phyloP scores from a whole-genome alignment of 2,797 vertebrate species.

The Ptychobarbus kaznakovi region DNA sequence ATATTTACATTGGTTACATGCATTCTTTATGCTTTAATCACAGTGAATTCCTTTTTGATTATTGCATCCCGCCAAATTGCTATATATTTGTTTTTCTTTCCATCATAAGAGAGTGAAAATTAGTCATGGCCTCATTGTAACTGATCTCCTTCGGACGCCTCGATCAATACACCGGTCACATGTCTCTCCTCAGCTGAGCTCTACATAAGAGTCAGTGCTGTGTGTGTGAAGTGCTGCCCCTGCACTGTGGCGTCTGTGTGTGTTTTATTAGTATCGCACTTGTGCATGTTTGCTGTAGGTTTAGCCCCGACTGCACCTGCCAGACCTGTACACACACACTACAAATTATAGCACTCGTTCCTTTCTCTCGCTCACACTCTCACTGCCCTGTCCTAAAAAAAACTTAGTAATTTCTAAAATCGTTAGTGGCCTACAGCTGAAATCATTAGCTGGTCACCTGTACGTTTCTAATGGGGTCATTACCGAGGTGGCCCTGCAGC shows the following conservation, averaged over 20 bases:
- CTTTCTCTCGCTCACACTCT: constrained; percentile 20
- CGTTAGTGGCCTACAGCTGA: constrained; percentile 67
- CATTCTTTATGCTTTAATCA: not conserved
- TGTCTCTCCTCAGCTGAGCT: constrained; percentile 15
- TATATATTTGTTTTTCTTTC: constrained; percentile 7
- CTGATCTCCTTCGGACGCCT: constrained; percentile 25
- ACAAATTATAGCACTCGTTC: constrained; percentile 34
- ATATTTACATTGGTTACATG: constrained; percentile 9
- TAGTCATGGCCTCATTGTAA: constrained; percentile 15
- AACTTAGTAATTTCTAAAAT: constrained; percentile 53
- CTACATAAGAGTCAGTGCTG: constrained; percentile 3
- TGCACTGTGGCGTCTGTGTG: constrained; percentile 30
- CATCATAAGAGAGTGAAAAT: constrained; percentile 15
- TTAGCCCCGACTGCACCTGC: constrained; percentile 64
- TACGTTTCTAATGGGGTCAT: constrained; percentile 68
- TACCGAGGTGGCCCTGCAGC: constrained; percentile 58
- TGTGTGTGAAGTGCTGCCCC: constrained; percentile 29
- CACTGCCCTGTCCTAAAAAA: constrained; percentile 12
- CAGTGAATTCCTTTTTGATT: not conserved
- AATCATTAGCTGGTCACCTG: constrained; percentile 71
- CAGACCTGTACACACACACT: constrained; percentile 43
- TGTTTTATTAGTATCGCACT: constrained; percentile 47
- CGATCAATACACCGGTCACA: constrained; percentile 38
- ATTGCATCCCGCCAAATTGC: not conserved
- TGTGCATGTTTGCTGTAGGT: constrained; percentile 47